These are phyloP conservation scores for Ferdinandea cuprea DNA, from an alignment of 2,888 invertebrate genomes.

Conservation along the genomic window DNA sequence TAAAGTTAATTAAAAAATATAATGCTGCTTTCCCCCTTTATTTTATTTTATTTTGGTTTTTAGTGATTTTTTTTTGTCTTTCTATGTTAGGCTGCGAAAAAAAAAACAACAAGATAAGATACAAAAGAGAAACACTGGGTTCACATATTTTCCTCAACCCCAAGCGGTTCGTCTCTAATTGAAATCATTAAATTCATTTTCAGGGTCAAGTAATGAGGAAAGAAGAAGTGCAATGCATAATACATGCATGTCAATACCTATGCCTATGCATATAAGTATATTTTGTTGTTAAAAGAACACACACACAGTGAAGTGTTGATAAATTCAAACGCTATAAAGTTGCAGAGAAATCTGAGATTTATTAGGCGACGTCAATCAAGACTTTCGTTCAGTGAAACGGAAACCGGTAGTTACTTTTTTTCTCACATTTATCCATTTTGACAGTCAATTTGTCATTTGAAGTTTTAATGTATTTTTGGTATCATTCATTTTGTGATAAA, in stretches of 20 bases:
- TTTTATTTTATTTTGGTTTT: slow-evolving; percentile 14
- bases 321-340: slow-evolving; percentile 3
- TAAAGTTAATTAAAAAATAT: slow-evolving; percentile 70
- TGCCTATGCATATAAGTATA: not conserved
- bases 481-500: too few species aligned
- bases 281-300: not conserved
- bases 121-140: slow-evolving; percentile 29
- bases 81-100: slow-evolving; percentile 23
- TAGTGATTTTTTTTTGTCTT: slow-evolving; percentile 18
- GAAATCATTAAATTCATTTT: slow-evolving; percentile 63
- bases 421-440: slow-evolving; percentile 1
- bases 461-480: too few species aligned
- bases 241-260: not conserved
- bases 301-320: slow-evolving; percentile 11
- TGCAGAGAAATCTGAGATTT: not conserved
- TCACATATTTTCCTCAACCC: slow-evolving; percentile 37
- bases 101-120: too few species aligned
- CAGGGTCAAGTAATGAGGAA: slow-evolving; percentile 62
- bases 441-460: not conserved
- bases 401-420: not conserved
- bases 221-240: slow-evolving; percentile 40
- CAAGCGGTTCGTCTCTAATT: slow-evolving; percentile 50
- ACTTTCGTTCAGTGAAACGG: not conserved
- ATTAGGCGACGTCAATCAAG: not conserved
- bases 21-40: slow-evolving; percentile 51